Evolutionary conservation across 2,797 vertebrate genomes (phyloP).

Genomic region (Dendrocincla tyrannina): DNA sequence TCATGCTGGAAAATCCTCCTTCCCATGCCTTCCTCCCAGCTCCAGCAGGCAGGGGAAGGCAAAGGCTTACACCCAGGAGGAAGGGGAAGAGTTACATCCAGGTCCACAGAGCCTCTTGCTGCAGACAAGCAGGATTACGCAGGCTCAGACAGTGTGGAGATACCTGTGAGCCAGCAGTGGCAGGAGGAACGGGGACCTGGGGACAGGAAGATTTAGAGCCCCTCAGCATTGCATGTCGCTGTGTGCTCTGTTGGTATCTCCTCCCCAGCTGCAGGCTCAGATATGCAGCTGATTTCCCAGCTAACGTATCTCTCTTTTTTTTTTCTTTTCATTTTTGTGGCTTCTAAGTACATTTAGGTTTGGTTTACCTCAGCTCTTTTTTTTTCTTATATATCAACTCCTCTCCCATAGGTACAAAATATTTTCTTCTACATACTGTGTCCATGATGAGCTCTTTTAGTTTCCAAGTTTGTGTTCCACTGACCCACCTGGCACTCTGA

Average conservation of each 20-base stretch:
- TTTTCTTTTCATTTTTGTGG: background rate
- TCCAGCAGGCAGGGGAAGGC: background rate
- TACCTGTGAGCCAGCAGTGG: background rate
- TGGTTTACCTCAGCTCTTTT: background rate
- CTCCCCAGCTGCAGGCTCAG: background rate
- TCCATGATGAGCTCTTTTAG: background rate
- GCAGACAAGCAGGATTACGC: accelerated
- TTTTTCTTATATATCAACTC: background rate
- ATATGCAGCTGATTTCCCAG: background rate
- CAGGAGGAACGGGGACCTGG: background rate
- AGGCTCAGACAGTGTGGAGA: background rate
- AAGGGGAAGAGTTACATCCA: background rate
- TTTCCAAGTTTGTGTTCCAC: background rate
- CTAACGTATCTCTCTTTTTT: background rate
- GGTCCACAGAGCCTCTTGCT: accelerated
- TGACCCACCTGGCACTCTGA: background rate
- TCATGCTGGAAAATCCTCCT: background rate
- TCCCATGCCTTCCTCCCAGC: accelerated
- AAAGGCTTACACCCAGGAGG: background rate
- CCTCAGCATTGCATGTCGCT: background rate
- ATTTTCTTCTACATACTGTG: accelerated
- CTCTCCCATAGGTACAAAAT: background rate
- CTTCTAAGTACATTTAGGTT: background rate
- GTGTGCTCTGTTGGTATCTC: accelerated
- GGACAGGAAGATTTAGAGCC: background rate